phyloP scores from a whole-genome alignment of 2,797 vertebrate species.

The Falco novaeseelandiae region DNA sequence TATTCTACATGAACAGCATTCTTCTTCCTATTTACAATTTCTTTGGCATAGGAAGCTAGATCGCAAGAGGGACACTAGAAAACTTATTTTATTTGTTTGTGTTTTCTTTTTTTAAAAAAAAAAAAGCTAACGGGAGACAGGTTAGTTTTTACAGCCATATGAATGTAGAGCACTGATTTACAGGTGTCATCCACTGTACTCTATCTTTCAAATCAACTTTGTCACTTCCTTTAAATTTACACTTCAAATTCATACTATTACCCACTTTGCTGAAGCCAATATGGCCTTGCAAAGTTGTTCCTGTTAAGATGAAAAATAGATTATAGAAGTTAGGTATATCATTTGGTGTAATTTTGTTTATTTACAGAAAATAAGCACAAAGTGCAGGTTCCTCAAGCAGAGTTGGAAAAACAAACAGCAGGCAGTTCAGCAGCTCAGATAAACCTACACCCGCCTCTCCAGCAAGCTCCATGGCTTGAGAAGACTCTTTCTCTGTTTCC shows the following conservation, averaged over 20 bases:
- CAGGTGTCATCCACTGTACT: neutral
- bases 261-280: conserved; percentile 4
- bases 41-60: neutral
- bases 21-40: neutral
- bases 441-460: neutral
- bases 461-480: fast-evolving
- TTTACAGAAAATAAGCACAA: conserved; percentile 42
- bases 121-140: neutral
- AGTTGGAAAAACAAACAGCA: conserved; percentile 16
- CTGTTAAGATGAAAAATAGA: conserved; percentile 9
- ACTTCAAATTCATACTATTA: conserved; percentile 28
- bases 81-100: neutral
- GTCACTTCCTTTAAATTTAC: conserved; percentile 19
- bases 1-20: neutral
- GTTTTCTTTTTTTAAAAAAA: neutral
- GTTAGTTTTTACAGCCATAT: neutral
- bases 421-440: neutral
- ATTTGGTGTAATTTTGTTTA: conserved; percentile 49
- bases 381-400: conserved; percentile 5
- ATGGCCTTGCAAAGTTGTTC: neutral
- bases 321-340: neutral
- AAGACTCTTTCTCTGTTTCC: neutral
- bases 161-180: neutral
- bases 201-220: conserved; percentile 2
- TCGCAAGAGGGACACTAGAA: neutral